A percentile compares a stretch with the other conserved stretches of the same genome.
These are phyloP conservation scores for Oreotrochilus melanogaster DNA, from an alignment of 2,113 vertebrate genomes.

Conservation along the genomic window DNA sequence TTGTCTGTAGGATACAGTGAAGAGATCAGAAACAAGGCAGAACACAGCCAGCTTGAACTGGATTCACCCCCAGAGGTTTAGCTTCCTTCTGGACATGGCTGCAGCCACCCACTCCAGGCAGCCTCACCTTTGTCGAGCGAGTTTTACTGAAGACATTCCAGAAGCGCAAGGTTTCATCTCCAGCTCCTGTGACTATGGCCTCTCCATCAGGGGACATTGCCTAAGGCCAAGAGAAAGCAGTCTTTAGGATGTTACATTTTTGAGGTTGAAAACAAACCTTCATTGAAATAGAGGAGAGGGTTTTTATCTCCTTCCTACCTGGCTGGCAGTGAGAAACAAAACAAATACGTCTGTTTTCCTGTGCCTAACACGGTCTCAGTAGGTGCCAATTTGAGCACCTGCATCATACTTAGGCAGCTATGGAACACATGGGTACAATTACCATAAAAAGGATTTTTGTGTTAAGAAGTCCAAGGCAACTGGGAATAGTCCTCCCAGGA, in stretches of 20 bases:
- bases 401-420: background rate
- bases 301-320: background rate
- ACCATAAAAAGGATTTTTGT: background rate
- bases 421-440: background rate
- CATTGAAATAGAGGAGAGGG: background rate
- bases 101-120: background rate
- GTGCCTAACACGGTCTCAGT: background rate
- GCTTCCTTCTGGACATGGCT: background rate
- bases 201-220: constrained; percentile 99
- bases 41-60: background rate
- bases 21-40: background rate
- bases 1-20: background rate
- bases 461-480: background rate
- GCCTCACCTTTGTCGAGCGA: constrained; percentile 92
- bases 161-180: constrained; percentile 95
- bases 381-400: background rate
- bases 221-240: constrained; percentile 67
- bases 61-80: no score
- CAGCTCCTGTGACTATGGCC: constrained; percentile 96
- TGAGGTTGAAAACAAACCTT: background rate
- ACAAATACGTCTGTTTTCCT: background rate
- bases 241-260: background rate
- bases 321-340: background rate
- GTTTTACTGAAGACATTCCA: constrained; percentile 99
- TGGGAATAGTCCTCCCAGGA: background rate